phyloP scores from a whole-genome alignment of 1,140 invertebrate genomes.

The Parasteatoda tepidariorum region DNA sequence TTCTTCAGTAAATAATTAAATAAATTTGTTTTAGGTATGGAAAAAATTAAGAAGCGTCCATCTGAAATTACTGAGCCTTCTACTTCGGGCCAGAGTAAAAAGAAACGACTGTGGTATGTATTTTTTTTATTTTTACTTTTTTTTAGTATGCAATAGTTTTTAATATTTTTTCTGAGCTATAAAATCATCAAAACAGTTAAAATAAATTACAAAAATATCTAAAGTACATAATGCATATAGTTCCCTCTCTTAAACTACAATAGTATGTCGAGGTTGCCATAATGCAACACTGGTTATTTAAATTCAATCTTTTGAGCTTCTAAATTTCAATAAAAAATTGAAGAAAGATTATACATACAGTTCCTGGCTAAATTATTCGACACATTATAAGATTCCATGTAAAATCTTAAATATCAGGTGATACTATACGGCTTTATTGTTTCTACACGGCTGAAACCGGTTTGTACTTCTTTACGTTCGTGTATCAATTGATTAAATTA shows the following conservation, averaged over 20 bases:
- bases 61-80: background rate
- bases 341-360: no score
- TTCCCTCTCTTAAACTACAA: background rate
- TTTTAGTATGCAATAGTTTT: background rate
- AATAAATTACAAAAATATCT: background rate
- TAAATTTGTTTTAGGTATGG: background rate
- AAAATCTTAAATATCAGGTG: no score
- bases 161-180: background rate
- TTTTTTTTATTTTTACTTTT: background rate
- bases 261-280: background rate
- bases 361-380: no score
- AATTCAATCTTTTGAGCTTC: no score
- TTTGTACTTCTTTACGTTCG: no score
- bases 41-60: background rate
- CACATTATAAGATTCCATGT: no score
- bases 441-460: no score
- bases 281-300: background rate
- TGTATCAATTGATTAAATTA: no score
- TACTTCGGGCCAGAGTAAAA: slow-evolving; percentile 6
- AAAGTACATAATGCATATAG: background rate
- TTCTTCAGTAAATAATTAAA: background rate
- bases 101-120: slow-evolving; percentile 5
- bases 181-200: background rate
- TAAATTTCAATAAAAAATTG: no score
- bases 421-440: no score